These are phyloP conservation scores for Clarias pachynema DNA, from an alignment of 2,797 vertebrate genomes.

Conservation along the genomic window DNA sequence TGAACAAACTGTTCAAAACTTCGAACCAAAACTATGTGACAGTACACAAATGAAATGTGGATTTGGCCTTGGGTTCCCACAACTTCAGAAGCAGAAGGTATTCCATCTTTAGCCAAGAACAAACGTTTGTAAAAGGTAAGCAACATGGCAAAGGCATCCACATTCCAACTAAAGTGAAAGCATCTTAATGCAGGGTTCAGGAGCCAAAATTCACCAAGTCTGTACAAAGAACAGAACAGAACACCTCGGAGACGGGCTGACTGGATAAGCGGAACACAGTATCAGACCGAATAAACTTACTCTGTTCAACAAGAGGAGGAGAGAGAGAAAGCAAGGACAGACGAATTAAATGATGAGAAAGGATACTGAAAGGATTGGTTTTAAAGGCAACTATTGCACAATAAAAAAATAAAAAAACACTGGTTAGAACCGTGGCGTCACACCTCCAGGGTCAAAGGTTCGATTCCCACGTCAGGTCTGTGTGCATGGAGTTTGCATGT, in stretches of 20 bases:
- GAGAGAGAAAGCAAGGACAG: neutral
- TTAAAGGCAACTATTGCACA: neutral
- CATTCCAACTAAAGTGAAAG: constrained; percentile 58
- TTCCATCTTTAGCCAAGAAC: constrained; percentile 61
- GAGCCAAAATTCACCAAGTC: constrained; percentile 29
- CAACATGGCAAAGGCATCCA: constrained; percentile 29
- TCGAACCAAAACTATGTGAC: constrained; percentile 6
- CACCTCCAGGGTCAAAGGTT: no score
- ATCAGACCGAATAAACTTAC: neutral
- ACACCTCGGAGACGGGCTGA: no score
- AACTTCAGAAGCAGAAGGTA: constrained; percentile 41
- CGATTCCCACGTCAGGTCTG: no score
- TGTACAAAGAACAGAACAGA: neutral
- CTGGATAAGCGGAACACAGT: neutral
- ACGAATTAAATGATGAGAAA: neutral
- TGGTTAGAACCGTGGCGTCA: no score
- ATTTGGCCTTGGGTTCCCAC: constrained; percentile 6
- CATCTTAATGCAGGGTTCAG: constrained; percentile 41
- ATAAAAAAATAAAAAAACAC: no score
- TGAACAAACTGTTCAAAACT: neutral
- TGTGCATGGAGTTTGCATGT: no score
- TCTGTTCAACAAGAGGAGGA: neutral
- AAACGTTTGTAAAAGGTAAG: constrained; percentile 38
- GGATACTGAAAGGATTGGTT: neutral
- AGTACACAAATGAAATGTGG: neutral